Conservation (phyloP, 2,113 vertebrate species). For the Todiramphus chloris region DNA sequence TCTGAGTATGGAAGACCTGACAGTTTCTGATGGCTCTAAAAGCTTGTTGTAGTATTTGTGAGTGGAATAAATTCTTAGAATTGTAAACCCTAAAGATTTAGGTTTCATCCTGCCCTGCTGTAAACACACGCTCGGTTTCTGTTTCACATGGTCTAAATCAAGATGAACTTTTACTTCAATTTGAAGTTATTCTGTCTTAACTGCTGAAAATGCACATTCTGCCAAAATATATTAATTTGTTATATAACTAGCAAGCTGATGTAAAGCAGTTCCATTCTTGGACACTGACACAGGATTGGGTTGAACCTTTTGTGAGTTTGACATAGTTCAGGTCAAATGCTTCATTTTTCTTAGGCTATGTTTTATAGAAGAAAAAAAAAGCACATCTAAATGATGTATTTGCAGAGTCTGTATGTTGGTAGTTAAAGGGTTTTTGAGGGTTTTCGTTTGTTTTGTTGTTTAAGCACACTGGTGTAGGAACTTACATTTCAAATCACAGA, state of each 20-base stretch:
- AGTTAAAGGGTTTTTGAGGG: background rate
- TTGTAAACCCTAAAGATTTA: background rate
- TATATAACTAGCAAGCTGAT: background rate
- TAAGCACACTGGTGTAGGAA: background rate
- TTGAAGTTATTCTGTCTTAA: background rate
- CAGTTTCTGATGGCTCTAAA: background rate
- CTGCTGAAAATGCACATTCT: background rate
- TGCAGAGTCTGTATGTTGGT: background rate
- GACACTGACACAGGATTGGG: background rate
- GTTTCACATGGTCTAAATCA: background rate
- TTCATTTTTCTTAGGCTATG: background rate
- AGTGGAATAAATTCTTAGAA: background rate
- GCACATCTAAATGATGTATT: background rate
- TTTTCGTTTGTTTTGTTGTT: background rate
- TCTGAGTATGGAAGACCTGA: background rate
- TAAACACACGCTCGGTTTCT: background rate
- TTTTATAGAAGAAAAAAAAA: background rate
- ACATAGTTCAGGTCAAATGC: background rate
- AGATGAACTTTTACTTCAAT: background rate
- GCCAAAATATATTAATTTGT: background rate
- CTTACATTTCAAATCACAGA: slow-evolving; percentile 7
- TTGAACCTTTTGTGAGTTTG: background rate
- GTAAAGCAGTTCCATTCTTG: background rate
- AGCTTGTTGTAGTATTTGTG: background rate
- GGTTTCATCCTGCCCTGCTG: background rate